Percentiles rank a stretch among this genome's conserved stretches.
Conservation (phyloP, 1,140 invertebrate genomes). For the Hyles vespertilio region DNA sequence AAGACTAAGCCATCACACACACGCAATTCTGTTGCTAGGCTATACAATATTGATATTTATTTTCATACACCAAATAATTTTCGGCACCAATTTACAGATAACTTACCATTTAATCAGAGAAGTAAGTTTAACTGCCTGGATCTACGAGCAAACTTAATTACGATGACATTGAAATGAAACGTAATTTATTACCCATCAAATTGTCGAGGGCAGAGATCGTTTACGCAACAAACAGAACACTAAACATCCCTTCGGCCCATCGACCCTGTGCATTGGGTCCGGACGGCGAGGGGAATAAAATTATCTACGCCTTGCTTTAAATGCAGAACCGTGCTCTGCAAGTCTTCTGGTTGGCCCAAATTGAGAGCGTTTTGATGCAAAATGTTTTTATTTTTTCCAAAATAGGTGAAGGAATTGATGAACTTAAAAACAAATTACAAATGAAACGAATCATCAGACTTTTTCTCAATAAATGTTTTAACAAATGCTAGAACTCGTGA, state of each 20-base stretch:
- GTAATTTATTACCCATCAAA: constrained; percentile 62
- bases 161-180: constrained; percentile 42
- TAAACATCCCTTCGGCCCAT: constrained; percentile 43
- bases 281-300: constrained; percentile 52
- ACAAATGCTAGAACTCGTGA: no score
- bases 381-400: background rate
- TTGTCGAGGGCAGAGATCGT: constrained; percentile 49
- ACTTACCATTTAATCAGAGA: no score
- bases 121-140: no score
- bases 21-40: no score
- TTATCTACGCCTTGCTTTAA: constrained; percentile 45
- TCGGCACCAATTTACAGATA: no score
- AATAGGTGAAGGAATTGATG: background rate
- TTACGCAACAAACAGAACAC: constrained; percentile 56
- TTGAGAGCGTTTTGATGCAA: constrained; percentile 7
- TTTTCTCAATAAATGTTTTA: no score
- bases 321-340: constrained; percentile 40
- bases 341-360: constrained; percentile 24
- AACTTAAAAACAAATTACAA: no score
- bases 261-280: constrained; percentile 30
- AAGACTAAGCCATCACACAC: no score
- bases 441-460: no score
- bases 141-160: constrained; percentile 27
- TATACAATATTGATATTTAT: no score
- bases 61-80: no score